A percentile compares a stretch with the other conserved stretches of the same genome.
Evolutionary conservation across 2,888 invertebrate genomes (phyloP).

Genomic region (Cistogaster globosa): DNA sequence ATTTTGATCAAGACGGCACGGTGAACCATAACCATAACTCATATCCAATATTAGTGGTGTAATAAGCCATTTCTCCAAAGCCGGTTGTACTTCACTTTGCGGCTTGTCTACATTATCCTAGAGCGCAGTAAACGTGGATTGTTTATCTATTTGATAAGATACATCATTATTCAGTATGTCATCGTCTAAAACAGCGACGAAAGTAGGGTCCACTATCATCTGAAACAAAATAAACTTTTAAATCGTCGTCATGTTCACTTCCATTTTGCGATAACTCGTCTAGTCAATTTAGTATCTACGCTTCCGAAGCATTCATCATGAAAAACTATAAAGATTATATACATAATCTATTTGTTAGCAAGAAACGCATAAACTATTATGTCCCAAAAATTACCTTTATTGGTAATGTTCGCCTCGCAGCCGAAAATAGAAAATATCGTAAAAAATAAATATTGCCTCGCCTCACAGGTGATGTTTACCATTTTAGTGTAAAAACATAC

Average conservation of each 20-base stretch:
- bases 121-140: not conserved
- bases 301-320: too few relatives aligned
- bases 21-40: too few relatives aligned
- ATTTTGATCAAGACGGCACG: too few relatives aligned
- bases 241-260: constrained; percentile 14
- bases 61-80: too few relatives aligned
- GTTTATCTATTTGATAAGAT: not conserved
- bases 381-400: too few relatives aligned
- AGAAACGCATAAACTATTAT: too few relatives aligned
- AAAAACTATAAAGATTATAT: constrained; percentile 8
- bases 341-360: not conserved
- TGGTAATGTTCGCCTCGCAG: constrained; percentile 35
- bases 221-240: constrained; percentile 5
- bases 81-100: not conserved
- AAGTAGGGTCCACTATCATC: constrained; percentile 21
- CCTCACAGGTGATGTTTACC: too few relatives aligned
- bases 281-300: constrained; percentile 10
- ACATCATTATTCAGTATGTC: too few relatives aligned
- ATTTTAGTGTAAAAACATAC: too few relatives aligned
- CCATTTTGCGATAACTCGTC: constrained; percentile 5
- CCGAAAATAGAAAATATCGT: too few relatives aligned
- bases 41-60: too few relatives aligned
- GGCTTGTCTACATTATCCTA: not conserved
- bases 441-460: too few relatives aligned
- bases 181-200: not conserved